Evolutionary conservation across 2,888 invertebrate species (phyloP), one percentile per base, ranked within the genome.

Genomic region (Xanthorhoe designata): DNA sequence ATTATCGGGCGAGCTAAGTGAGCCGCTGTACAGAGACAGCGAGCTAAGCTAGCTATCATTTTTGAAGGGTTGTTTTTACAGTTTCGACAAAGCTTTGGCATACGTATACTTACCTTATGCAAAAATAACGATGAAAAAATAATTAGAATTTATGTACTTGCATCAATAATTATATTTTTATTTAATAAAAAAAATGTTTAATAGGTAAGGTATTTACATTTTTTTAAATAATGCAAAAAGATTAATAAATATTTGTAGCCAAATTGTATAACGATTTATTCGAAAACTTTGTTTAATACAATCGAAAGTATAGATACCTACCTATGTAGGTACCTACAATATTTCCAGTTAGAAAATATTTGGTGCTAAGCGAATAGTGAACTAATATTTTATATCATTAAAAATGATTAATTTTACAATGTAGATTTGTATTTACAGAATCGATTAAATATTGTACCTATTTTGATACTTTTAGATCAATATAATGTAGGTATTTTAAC

Each of bases 401-500:
- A 76, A 77, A 71, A 72, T 73, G 73, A 72, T 72, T 63, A 61
- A 58, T 65, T 75, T 73, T 76, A 77, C 71, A 73, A 60, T 79
- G 75, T 82, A 81, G 74, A 82, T 83, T 78, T 80, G 74, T 84
- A 83, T 86, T 87, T 85, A 85, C 83, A 80, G 75, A 81, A 77
- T 79, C 77, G 80, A 81, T 80, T 80, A 78, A 67, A 58, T 64
- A 66, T 55, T 74, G 70, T 72, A 62, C 61, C 29, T 69, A 70
- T 68, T 62, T 70, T 74, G 67, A 70, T 66, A 65, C 56, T 55
- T 54, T 66, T 71, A 65, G 70, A 70, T 68, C 65, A 72, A 88
- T 89, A 90, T 84, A 90, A 38, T 82, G 82, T 85, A 89, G 82
- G 81, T 85, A 86, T 79, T 73, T 87, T 89, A 90, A 89, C 87